Evolutionary conservation across 2,888 invertebrate genomes (phyloP), one percentile per base, ranked within the genome.

Genomic region (Polia nebulosa): DNA sequence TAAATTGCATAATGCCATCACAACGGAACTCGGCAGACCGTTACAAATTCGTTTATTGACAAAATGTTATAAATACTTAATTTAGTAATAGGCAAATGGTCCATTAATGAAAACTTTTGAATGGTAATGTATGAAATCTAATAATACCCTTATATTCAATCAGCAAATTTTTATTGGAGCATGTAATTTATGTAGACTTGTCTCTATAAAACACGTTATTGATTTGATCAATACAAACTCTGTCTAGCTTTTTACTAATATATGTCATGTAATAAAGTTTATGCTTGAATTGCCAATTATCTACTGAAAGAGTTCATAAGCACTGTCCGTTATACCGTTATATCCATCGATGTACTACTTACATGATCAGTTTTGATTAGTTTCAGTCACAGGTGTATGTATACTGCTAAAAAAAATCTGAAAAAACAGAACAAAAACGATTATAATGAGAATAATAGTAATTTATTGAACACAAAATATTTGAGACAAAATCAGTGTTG

Each of bases 11-110:
- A 89, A 88, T 89, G 78, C 84, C 85, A 87, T 82, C 81, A 91
- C 88, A 94, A 93, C 89, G 86, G 87, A 89, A 91, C 88, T 90
- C 88, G 90, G 91, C 91, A 87, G 91, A 92, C 93, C 92, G 93
- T 93, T 92, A 91, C 89, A 89, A 92, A 93, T 90, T 86, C 82
- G 80, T 84, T 89, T 89, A 90, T 91, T 90, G 87, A 85, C 83
- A 76, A 88, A 87, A 86, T 89, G 91, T 72, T 88, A 90, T 90
- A 89, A 90, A 90, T 90, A 90, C 86, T 88, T 88, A 86, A 87
- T 89, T 89, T 89, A 86, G 83, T 83, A 85, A 88, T 85, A 86
- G 87, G 76, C 84, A 84, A 90, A 89, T 88, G 86, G 85, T 63
- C 77, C 78, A 86, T 87, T 85, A 78, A 75, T 70, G 68, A 70